Conservation (phyloP, 37 sponge, comb jelly and placozoan species). For the Theonella swinhoei region DNA sequence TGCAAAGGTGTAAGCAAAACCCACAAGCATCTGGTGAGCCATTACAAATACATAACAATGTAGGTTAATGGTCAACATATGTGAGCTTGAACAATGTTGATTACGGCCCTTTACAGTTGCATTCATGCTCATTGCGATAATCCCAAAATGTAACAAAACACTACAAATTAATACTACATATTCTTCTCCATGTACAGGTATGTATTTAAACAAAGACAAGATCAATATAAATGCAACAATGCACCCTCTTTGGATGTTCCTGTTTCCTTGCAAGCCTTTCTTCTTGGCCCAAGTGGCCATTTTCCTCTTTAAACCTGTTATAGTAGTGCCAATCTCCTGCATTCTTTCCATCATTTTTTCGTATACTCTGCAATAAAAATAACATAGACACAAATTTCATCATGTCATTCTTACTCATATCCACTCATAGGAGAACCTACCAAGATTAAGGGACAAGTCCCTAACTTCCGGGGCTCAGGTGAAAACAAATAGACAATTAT, state of each 20-base stretch:
- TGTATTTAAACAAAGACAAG: background rate
- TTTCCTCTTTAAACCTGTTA: constrained; percentile 50
- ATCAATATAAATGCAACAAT: too few species aligned
- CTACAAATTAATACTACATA: background rate
- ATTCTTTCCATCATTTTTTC: constrained; percentile 80
- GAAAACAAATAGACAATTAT: too few species aligned
- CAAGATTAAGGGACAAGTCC: background rate
- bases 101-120: too few species aligned
- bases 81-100: background rate
- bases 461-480: background rate
- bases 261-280: constrained; percentile 78
- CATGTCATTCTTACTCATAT: too few species aligned
- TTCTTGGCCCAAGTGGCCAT: constrained; percentile 66
- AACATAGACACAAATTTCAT: too few species aligned
- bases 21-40: too few species aligned
- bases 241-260: constrained; percentile 57
- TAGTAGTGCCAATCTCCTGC: constrained; percentile 14
- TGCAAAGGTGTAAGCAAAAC: too few species aligned
- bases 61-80: too few species aligned
- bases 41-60: too few species aligned
- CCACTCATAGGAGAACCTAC: too few species aligned
- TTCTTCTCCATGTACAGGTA: background rate
- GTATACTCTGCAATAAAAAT: constrained; percentile 58
- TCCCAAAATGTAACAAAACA: background rate
- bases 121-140: too few species aligned